Base-by-base conservation (phyloP, 1,140 invertebrate species). In the Sweltsa coloradensis region DNA sequence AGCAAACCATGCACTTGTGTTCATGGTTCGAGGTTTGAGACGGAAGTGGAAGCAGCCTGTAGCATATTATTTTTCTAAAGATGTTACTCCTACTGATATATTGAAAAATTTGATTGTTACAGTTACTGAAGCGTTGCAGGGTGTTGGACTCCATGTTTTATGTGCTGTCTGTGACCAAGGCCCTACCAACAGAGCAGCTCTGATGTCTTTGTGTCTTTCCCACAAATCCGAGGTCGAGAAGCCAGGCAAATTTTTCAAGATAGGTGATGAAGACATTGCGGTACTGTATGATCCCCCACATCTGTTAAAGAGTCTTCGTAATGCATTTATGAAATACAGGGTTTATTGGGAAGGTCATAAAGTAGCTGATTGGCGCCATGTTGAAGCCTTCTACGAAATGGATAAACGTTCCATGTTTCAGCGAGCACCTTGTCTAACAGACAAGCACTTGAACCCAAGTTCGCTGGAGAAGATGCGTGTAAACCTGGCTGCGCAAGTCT, bases 221-320 rank as follows among this genome's bases (percentile, higher is more conserved):
- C n/a, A n/a, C n/a, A n/a, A n/a, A n/a, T n/a, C n/a, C n/a, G n/a
- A n/a, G n/a, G n/a, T n/a, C n/a, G n/a, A 37, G 36, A 37, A 37
- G 36, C 18, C 7, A 37, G 23, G 11, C 36, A 16, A 19, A 19
- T 37, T 37, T 37, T n/a, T 22, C 18, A n/a, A 19, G 18, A 5
- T 41, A 34, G 22, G 39, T 5, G 27, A 26, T 24, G 1, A 22
- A 26, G 34, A 42, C 23, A 48, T 51, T 11, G 45, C 41, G 27
- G 22, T 25, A 11, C 13, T 47, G 9, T 52, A 41, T 42, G 51
- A 53, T 41, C 25, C n/a, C 14, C 49, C 49, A 14, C 53, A 55
- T 37, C 41, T 55, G 1, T 18, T 55, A 1, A 55, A 55, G 43
- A 46, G 43, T 25, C 18, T 53, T 6, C 13, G 51, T 19, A 53